phyloP scores from a whole-genome alignment of 1,140 invertebrate species.

The Lethrus apterus region DNA sequence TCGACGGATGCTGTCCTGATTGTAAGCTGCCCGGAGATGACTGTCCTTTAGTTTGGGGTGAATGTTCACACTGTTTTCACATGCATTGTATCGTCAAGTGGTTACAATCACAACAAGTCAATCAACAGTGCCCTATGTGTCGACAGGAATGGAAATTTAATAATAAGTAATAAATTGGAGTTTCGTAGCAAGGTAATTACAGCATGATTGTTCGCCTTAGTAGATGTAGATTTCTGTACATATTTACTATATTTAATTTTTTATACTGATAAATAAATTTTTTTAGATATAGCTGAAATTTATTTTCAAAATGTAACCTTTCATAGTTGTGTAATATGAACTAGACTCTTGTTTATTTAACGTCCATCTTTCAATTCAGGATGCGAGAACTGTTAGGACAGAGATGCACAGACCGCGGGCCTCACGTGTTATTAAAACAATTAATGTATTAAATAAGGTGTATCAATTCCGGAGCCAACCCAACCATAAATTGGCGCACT shows the following conservation, averaged over 20 bases:
- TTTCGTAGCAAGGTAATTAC: not conserved
- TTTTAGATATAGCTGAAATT: not conserved
- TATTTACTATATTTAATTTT: not conserved
- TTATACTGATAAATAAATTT: not conserved
- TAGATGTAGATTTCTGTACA: not conserved
- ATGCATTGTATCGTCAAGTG: constrained; percentile 99
- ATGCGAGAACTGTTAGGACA: too few relatives aligned
- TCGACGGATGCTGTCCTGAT: constrained; percentile 97
- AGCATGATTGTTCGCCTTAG: not conserved
- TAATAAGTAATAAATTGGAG: constrained; percentile 47
- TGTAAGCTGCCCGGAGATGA: constrained; percentile 98
- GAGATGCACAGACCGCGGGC: too few relatives aligned
- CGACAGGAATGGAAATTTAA: constrained; percentile 99
- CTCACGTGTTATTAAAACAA: too few relatives aligned
- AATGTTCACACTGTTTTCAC: constrained; percentile 98
- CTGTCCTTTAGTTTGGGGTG: constrained; percentile 96
- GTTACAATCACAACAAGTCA: constrained; percentile 92
- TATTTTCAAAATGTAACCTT: not conserved
- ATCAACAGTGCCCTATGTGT: constrained; percentile 98
- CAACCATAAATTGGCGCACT: too few relatives aligned
- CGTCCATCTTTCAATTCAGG: too few relatives aligned
- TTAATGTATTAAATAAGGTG: too few relatives aligned
- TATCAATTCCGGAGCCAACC: too few relatives aligned
- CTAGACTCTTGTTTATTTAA: too few relatives aligned
- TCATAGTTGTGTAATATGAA: too few relatives aligned